Evolutionary conservation across 2,888 invertebrate species (phyloP).

Genomic region (Criorhina ranunculi): DNA sequence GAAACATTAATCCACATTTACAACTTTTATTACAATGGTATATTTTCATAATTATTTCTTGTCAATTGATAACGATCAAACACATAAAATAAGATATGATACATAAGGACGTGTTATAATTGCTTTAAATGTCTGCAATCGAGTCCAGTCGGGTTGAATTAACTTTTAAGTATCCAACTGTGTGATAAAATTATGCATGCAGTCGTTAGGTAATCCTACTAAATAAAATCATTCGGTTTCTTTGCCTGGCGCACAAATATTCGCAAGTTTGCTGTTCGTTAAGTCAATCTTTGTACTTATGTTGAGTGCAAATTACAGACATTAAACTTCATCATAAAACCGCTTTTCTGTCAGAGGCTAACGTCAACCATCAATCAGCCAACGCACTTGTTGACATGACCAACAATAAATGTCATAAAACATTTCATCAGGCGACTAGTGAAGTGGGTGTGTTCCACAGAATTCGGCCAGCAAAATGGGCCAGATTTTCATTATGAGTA

Average conservation of each 20-base stretch:
- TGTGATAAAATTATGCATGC: neutral
- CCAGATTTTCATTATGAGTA: neutral
- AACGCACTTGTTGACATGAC: slow-evolving; percentile 2
- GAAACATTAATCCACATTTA: neutral
- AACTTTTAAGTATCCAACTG: slow-evolving; percentile 1
- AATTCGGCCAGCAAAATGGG: neutral
- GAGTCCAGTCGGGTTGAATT: neutral
- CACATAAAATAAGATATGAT: neutral
- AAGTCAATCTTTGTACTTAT: neutral
- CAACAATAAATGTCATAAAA: neutral
- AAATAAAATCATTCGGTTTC: neutral
- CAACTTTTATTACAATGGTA: neutral
- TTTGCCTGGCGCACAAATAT: neutral
- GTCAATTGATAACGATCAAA: neutral
- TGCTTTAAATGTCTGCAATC: slow-evolving; percentile 1
- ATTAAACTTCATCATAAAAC: slow-evolving; percentile 5
- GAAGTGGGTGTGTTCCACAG: neutral
- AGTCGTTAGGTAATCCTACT: neutral
- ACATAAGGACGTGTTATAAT: neutral
- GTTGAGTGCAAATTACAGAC: slow-evolving; percentile 9
- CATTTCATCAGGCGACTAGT: neutral
- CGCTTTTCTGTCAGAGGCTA: neutral
- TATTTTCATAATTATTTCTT: neutral
- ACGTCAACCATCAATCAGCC: slow-evolving; percentile 1
- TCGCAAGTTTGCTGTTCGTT: neutral